These are phyloP conservation scores for Kradibia gibbosae DNA, from an alignment of 1,140 invertebrate species.

Conservation along the genomic window DNA sequence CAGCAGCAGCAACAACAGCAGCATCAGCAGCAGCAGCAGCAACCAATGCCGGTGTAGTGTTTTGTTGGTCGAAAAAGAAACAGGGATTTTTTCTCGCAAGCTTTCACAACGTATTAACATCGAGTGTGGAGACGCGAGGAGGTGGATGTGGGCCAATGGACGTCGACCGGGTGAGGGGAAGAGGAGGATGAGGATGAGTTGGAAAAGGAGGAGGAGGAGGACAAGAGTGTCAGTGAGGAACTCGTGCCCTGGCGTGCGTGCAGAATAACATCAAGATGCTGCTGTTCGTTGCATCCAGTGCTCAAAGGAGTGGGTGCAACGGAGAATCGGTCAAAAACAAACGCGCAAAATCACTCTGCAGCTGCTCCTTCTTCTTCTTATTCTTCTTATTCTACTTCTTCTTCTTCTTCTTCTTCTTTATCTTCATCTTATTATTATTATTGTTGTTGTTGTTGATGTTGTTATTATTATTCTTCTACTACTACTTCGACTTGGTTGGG, in stretches of 20 bases:
- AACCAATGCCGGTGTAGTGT: conserved; percentile 31
- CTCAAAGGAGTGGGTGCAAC: conserved; percentile 53
- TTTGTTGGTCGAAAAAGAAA: conserved; percentile 45
- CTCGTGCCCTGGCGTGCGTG: conserved; percentile 51
- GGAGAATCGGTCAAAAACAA: conserved; percentile 41
- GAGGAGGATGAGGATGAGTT: too few species aligned
- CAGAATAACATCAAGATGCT: conserved; percentile 59
- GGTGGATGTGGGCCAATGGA: not conserved
- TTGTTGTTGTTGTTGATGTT: conserved; percentile 44
- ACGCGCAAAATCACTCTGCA: conserved; percentile 25
- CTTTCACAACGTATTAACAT: conserved; percentile 50
- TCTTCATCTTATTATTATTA: conserved; percentile 40
- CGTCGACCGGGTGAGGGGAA: not conserved
- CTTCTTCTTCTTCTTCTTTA: conserved; percentile 36
- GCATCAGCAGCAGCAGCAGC: conserved; percentile 20
- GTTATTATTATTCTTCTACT: conserved; percentile 42
- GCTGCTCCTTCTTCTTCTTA: conserved; percentile 38
- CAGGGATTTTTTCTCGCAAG: conserved; percentile 48
- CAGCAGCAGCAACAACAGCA: not conserved
- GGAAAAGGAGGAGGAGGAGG: not conserved
- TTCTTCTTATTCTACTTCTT: conserved; percentile 48
- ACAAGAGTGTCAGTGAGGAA: conserved; percentile 50
- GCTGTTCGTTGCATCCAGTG: conserved; percentile 48
- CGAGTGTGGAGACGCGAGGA: not conserved
- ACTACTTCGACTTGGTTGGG: conserved; percentile 46